These are phyloP conservation scores for Elgaria multicarinata DNA, from an alignment of 2,113 vertebrate genomes.

Conservation along the genomic window DNA sequence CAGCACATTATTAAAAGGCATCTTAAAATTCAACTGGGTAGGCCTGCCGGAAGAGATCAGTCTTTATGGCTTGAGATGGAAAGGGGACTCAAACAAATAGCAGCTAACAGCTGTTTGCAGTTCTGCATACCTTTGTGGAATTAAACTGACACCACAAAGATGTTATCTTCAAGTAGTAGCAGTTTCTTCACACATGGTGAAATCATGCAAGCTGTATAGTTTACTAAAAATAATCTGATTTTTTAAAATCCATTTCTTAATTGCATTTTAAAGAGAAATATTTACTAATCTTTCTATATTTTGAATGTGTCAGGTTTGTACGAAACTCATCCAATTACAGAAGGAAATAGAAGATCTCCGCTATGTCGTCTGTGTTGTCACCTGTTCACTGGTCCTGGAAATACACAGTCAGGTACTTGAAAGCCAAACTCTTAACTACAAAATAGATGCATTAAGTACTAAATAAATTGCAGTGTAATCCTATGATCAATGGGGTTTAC, in stretches of 20 bases:
- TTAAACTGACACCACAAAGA: background rate
- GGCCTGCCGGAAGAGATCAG: too few species aligned
- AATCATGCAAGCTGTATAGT: background rate
- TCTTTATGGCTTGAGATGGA: too few species aligned
- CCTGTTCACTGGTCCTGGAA: conserved; percentile 13
- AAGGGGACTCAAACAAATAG: background rate
- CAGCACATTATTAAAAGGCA: too few species aligned
- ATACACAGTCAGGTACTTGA: background rate
- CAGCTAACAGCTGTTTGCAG: background rate
- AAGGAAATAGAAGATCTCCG: background rate
- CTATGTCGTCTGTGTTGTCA: background rate
- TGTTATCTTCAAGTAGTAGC: background rate
- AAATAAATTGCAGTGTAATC: background rate
- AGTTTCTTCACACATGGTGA: background rate
- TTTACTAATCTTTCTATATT: background rate
- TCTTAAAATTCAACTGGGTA: too few species aligned
- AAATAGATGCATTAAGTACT: background rate
- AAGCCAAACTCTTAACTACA: background rate
- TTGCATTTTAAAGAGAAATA: background rate
- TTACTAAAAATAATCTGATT: background rate
- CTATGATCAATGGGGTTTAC: background rate
- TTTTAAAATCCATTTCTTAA: background rate
- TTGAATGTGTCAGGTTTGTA: background rate
- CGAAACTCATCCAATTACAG: background rate
- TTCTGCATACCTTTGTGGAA: too few species aligned